phyloP scores from a whole-genome alignment of 2,888 invertebrate species.

The Amaurobius ferox region DNA sequence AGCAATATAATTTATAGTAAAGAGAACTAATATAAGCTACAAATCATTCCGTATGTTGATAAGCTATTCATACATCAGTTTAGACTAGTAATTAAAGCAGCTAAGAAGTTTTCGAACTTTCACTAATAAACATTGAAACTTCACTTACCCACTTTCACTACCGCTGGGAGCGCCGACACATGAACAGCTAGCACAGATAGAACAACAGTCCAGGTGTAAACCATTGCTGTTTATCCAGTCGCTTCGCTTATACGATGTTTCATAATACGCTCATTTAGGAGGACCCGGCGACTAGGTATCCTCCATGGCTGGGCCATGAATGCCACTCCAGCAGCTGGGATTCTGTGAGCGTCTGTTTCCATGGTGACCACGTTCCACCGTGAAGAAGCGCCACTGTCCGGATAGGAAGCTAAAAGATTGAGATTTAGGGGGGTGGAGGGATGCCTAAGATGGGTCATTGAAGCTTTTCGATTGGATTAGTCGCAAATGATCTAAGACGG shows the following conservation, averaged over 20 bases:
- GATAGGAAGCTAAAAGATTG: constrained; percentile 6
- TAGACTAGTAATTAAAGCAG: too few species aligned
- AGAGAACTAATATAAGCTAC: too few species aligned
- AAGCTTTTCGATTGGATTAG: too few species aligned
- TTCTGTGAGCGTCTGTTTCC: neutral
- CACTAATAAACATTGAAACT: neutral
- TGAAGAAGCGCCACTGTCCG: constrained; percentile 5
- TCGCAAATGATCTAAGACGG: too few species aligned
- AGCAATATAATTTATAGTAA: too few species aligned
- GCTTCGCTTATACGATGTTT: neutral
- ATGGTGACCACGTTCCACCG: neutral
- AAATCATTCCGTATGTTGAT: too few species aligned
- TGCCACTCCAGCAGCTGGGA: neutral
- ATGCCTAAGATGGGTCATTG: neutral
- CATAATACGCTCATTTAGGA: neutral
- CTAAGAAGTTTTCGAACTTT: too few species aligned
- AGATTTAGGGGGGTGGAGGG: neutral
- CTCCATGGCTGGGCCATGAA: constrained; percentile 4
- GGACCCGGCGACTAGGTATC: neutral
- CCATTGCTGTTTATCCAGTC: constrained; percentile 12
- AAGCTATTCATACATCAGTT: too few species aligned
- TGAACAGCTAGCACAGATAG: neutral
- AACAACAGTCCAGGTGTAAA: neutral
- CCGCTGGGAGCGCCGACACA: constrained; percentile 3
- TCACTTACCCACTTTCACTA: neutral